A percentile compares a stretch with the other conserved stretches of the same genome.
Conservation (phyloP, 2,888 invertebrate species). For the Drosophila atroscutellata region DNA sequence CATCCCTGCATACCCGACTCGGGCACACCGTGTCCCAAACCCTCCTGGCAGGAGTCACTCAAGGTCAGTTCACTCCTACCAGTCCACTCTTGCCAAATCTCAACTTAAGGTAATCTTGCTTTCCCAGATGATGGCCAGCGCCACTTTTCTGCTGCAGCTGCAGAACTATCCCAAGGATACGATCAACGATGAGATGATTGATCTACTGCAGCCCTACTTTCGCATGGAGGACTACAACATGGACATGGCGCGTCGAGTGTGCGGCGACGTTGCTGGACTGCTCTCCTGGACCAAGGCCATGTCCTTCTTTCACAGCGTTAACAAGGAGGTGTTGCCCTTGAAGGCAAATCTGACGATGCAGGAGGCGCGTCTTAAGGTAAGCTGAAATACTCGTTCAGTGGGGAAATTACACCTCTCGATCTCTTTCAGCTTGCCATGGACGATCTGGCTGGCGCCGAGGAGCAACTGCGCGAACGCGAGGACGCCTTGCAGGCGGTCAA, state of each 20-base stretch:
- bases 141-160: constrained; percentile 95
- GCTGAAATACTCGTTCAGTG: background rate
- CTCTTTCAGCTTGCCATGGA: constrained; percentile 91
- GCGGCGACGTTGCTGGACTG: constrained; percentile 98
- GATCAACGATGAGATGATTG: constrained; percentile 98
- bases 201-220: constrained; percentile 95
- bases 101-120: background rate
- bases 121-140: constrained; percentile 95
- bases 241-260: constrained; percentile 97
- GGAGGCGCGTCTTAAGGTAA: constrained; percentile 93
- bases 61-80: constrained; percentile 87
- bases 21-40: constrained; percentile 92
- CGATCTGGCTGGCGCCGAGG: constrained; percentile 94
- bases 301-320: constrained; percentile 97
- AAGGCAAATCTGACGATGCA: constrained; percentile 96
- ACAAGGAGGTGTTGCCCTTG: constrained; percentile 97
- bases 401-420: background rate
- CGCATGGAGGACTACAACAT: constrained; percentile 98
- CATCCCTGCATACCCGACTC: constrained; percentile 93
- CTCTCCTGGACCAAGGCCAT: constrained; percentile 98
- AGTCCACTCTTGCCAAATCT: no score
- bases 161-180: constrained; percentile 98
- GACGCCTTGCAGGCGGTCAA: constrained; percentile 95
- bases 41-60: constrained; percentile 97
- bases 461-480: constrained; percentile 95